A percentile compares a stretch with the other conserved stretches of the same genome.
These are phyloP conservation scores for Bubo bubo DNA, from an alignment of 2,113 vertebrate species.

Conservation along the genomic window DNA sequence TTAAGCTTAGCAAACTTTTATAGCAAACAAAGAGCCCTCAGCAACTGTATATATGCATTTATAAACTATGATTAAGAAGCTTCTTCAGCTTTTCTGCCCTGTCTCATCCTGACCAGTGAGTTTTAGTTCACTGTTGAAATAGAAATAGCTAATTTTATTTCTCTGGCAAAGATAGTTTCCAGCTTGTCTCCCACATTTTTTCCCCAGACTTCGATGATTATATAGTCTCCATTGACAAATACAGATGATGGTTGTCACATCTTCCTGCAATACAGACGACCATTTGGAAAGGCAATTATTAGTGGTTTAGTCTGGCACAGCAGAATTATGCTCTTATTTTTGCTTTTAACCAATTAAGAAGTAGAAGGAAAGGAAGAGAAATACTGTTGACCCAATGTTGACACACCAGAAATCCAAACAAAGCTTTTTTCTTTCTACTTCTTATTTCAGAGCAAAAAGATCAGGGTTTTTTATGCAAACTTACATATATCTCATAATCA, in stretches of 20 bases:
- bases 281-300: not conserved
- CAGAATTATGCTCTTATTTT: not conserved
- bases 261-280: not conserved
- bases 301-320: not conserved
- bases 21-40: not conserved
- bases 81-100: not conserved
- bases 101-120: not conserved
- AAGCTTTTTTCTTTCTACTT: not conserved
- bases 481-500: not conserved
- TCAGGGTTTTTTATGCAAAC: fast-evolving
- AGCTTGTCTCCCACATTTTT: not conserved
- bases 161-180: not conserved
- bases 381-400: not conserved
- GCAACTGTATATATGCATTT: not conserved
- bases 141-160: not conserved
- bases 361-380: not conserved
- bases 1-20: not conserved
- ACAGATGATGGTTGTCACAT: not conserved
- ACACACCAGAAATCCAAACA: not conserved
- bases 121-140: not conserved
- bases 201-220: not conserved
- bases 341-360: not conserved
- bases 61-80: not conserved
- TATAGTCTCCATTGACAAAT: not conserved
- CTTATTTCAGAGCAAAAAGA: not conserved